Conservation (phyloP, 2,888 invertebrate species). For the Choreutis nemorana region DNA sequence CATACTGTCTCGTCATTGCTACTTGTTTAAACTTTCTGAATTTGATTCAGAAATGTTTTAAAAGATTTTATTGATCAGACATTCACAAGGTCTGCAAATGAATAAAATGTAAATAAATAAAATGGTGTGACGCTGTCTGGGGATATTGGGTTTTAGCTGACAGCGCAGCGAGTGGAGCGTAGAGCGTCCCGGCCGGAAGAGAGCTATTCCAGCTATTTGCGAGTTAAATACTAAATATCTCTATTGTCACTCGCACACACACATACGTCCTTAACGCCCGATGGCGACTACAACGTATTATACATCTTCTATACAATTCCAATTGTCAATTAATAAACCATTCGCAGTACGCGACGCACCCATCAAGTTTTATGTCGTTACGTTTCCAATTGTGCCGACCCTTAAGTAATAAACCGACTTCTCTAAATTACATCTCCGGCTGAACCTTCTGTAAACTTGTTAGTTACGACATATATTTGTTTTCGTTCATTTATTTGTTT, state of each 20-base stretch:
- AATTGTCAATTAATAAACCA: not conserved
- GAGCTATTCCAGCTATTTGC: constrained; percentile 36
- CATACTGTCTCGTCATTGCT: too few species aligned
- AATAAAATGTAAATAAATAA: not conserved
- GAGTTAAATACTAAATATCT: constrained; percentile 25
- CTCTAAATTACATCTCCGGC: too few species aligned
- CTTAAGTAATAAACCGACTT: too few species aligned
- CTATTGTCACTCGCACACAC: constrained; percentile 28
- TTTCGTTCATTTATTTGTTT: too few species aligned
- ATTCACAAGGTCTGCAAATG: constrained; percentile 3
- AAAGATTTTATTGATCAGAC: constrained; percentile 1
- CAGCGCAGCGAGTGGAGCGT: not conserved
- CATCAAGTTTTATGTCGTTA: not conserved
- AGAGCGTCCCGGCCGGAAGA: constrained; percentile 21
- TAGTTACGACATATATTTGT: too few species aligned
- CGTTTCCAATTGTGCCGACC: too few species aligned
- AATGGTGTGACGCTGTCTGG: not conserved
- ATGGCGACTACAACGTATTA: too few species aligned
- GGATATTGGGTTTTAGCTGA: constrained; percentile 1
- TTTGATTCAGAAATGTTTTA: too few species aligned
- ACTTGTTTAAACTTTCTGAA: too few species aligned
- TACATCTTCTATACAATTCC: too few species aligned
- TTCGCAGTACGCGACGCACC: not conserved
- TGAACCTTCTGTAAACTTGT: too few species aligned
- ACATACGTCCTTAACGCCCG: too few species aligned